These are phyloP conservation scores for Hycleus cichorii DNA, from an alignment of 1,140 invertebrate genomes.

Conservation along the genomic window DNA sequence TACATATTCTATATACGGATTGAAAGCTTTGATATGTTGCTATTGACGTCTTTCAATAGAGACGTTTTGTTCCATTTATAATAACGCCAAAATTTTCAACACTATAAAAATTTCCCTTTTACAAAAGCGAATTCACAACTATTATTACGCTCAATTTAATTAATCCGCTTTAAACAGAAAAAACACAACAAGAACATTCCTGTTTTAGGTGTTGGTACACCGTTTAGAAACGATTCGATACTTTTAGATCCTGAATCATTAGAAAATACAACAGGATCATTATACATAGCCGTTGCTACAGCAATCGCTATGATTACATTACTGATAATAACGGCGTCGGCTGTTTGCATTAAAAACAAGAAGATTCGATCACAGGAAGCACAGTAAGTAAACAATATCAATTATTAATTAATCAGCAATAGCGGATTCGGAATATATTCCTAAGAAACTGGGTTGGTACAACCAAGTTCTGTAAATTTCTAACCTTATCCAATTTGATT, in stretches of 20 bases:
- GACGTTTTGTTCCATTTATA: neutral
- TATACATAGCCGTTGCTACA: constrained; percentile 73
- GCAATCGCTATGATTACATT: constrained; percentile 67
- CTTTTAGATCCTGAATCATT: constrained; percentile 54
- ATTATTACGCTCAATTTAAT: no score
- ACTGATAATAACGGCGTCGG: constrained; percentile 61
- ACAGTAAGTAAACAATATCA: constrained; percentile 51
- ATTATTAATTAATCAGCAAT: neutral
- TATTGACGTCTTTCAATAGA: neutral
- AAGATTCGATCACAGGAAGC: constrained; percentile 68
- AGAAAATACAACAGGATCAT: constrained; percentile 56
- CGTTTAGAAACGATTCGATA: constrained; percentile 55
- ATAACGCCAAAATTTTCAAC: neutral
- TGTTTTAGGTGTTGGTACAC: constrained; percentile 43
- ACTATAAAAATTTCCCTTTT: no score
- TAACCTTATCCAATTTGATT: no score
- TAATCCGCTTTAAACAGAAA: no score
- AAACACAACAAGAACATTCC: no score
- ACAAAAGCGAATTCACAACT: neutral
- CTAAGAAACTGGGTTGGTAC: no score
- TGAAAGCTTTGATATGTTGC: no score
- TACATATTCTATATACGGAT: no score
- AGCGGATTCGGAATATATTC: no score
- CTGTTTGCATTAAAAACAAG: constrained; percentile 69
- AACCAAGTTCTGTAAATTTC: no score